phyloP scores from a whole-genome alignment of 2,888 invertebrate genomes.

The Ornithoptera alexandrae region DNA sequence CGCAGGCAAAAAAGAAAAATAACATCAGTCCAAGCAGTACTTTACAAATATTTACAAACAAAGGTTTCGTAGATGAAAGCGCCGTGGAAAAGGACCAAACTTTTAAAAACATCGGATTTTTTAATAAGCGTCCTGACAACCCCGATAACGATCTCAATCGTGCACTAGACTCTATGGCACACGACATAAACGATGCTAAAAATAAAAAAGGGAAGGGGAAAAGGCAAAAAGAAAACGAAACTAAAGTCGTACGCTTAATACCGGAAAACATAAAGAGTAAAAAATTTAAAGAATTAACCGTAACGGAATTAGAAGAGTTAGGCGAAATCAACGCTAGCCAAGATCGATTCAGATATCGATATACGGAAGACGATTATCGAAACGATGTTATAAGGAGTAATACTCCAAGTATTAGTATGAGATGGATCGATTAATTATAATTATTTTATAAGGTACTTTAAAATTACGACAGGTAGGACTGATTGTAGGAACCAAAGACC shows the following conservation, averaged over 20 bases:
- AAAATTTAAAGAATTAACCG: conserved; percentile 58
- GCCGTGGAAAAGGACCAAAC: conserved; percentile 34
- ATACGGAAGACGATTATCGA: conserved; percentile 58
- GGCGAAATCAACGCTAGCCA: conserved; percentile 59
- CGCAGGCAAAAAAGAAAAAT: conserved; percentile 50
- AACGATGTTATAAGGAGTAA: conserved; percentile 49
- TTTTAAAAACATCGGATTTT: conserved; percentile 53
- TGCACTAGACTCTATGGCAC: conserved; percentile 60
- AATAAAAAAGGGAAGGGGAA: conserved; percentile 25
- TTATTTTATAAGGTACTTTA: not conserved
- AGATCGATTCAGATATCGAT: conserved; percentile 62
- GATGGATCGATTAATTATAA: conserved; percentile 56
- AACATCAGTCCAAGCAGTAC: conserved; percentile 36
- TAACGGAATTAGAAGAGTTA: conserved; percentile 55
- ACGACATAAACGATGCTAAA: conserved; percentile 47
- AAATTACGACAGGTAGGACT: not conserved
- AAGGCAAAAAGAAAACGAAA: conserved; percentile 9
- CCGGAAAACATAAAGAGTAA: conserved; percentile 58
- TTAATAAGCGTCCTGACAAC: conserved; percentile 61
- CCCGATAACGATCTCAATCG: conserved; percentile 58
- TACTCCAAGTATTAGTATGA: conserved; percentile 42
- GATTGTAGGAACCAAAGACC: not conserved
- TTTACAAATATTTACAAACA: conserved; percentile 54
- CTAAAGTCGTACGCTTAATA: conserved; percentile 36
- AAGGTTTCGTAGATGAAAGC: conserved; percentile 47